phyloP scores from a whole-genome alignment of 2,797 vertebrate genomes.

The Cynodonichthys magdalenae region DNA sequence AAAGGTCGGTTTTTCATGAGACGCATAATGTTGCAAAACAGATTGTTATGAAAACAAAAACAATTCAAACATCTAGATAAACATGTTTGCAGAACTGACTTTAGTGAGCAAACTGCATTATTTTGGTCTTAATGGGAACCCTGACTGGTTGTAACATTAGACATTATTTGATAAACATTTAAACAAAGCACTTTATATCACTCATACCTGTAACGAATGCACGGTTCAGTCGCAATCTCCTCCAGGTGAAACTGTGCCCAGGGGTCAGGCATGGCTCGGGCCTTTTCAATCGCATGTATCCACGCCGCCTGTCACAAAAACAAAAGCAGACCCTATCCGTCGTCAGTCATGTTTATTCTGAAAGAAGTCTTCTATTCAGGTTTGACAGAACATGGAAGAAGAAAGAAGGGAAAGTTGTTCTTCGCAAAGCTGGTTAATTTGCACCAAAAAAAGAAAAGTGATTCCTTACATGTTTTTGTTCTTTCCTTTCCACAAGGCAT shows the following conservation, averaged over 20 bases:
- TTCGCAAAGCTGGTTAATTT: background rate
- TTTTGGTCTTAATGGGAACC: no score
- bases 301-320: constrained; percentile 85
- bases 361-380: background rate
- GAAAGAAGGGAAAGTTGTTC: background rate
- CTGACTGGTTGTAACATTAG: no score
- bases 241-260: constrained; percentile 98
- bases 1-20: background rate
- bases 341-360: background rate
- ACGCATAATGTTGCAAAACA: background rate
- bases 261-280: constrained; percentile 95
- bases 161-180: no score
- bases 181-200: no score
- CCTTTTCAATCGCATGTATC: constrained; percentile 94
- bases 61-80: background rate
- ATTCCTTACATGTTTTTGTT: background rate
- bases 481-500: background rate
- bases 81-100: background rate
- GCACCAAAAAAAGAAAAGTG: background rate
- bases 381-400: background rate
- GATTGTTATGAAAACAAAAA: background rate
- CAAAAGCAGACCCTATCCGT: constrained; percentile 4
- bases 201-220: constrained; percentile 89
- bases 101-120: background rate
- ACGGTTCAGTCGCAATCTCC: constrained; percentile 87